Conservation (phyloP, 2,797 vertebrate species). For the Heteromormyrus szaboi region DNA sequence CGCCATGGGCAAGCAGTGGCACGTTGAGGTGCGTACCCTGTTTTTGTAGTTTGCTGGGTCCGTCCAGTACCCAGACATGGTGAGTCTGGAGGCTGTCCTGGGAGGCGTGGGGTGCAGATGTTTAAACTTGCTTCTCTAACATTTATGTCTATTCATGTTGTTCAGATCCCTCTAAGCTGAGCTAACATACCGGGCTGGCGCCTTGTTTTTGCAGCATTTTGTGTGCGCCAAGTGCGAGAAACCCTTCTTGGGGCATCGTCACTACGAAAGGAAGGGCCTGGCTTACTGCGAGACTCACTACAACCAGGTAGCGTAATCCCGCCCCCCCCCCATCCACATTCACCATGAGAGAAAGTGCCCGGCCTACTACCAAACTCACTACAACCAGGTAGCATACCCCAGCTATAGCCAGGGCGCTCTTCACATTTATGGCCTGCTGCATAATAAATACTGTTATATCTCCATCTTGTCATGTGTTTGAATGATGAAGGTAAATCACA, state of each 20-base stretch:
- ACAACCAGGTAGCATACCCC: constrained; percentile 82
- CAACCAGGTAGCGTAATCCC: constrained; percentile 77
- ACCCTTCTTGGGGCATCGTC: constrained; percentile 94
- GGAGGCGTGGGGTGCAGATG: not conserved
- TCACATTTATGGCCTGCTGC: not conserved
- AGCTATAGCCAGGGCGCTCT: not conserved
- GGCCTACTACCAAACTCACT: constrained; percentile 97
- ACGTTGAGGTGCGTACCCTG: constrained; percentile 78
- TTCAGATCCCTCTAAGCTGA: not conserved
- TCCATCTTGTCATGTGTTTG: not conserved
- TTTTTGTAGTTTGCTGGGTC: not conserved
- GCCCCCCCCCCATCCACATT: constrained; percentile 60
- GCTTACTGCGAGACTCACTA: constrained; percentile 98
- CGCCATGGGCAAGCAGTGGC: constrained; percentile 98
- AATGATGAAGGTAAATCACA: not conserved
- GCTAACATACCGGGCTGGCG: constrained; percentile 44
- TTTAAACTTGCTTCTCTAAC: not conserved
- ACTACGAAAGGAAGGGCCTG: constrained; percentile 95
- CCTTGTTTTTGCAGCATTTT: constrained; percentile 79
- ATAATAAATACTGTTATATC: not conserved
- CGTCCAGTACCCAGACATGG: not conserved
- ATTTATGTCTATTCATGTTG: not conserved
- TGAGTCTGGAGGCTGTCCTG: not conserved
- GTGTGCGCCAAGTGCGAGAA: constrained; percentile 92
- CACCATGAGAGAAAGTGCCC: constrained; percentile 95